These are phyloP conservation scores for Pogoniulus pusillus DNA, from an alignment of 2,797 vertebrate species.

Conservation along the genomic window DNA sequence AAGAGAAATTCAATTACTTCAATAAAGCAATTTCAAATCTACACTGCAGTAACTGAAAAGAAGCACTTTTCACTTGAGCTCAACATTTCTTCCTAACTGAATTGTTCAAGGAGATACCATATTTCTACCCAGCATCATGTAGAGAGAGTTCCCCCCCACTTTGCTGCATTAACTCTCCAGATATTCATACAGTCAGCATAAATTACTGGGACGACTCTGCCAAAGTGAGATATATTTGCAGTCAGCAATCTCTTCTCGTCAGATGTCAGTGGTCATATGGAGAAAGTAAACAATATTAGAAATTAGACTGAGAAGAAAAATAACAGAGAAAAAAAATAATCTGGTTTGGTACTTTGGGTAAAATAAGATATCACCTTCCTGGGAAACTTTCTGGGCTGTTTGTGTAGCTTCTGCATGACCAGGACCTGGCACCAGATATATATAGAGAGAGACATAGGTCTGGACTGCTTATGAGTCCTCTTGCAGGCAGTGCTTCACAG, in stretches of 20 bases:
- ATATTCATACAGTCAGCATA: conserved; percentile 22
- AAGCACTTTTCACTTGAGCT: not conserved
- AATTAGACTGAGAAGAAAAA: conserved; percentile 15
- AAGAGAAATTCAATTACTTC: not conserved
- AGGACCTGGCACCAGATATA: not conserved
- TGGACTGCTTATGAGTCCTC: not conserved
- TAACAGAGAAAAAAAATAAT: not conserved
- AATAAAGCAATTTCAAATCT: not conserved
- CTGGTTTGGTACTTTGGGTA: not conserved
- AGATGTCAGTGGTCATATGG: conserved; percentile 9
- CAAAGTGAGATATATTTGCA: not conserved
- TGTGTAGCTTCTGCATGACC: not conserved
- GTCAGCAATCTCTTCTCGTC: conserved; percentile 28
- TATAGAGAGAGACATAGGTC: not conserved
- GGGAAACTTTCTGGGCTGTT: not conserved
- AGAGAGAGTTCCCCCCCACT: not conserved
- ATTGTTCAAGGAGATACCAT: not conserved
- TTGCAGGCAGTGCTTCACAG: not conserved
- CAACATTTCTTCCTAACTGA: not conserved
- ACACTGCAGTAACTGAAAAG: not conserved
- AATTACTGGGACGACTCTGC: conserved; percentile 8
- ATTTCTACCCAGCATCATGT: not conserved
- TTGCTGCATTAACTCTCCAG: not conserved
- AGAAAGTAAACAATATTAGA: conserved; percentile 23
- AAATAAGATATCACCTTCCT: not conserved